Evolutionary conservation across 30 jellyfish, hydroid and myxozoan genomes (phyloP).

Genomic region (Turritopsis rubra): DNA sequence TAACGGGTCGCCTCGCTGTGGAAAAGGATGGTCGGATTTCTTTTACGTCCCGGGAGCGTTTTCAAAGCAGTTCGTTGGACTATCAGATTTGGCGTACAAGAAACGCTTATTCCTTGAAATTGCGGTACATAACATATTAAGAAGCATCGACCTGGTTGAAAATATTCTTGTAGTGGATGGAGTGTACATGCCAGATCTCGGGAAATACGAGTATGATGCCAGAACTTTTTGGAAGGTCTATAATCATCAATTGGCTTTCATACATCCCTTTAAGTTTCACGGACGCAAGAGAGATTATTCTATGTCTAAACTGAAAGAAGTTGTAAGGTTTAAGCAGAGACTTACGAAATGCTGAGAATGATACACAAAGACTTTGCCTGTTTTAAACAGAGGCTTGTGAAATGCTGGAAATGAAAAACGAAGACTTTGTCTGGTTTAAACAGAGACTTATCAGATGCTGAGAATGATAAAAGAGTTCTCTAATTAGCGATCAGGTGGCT

Average conservation of each 20-base stretch:
- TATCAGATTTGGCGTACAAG: slow-evolving; percentile 36
- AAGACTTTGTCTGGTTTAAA: slow-evolving; percentile 22
- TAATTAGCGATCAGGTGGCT: no score
- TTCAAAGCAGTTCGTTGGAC: slow-evolving; percentile 27
- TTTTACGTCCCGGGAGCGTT: slow-evolving; percentile 77
- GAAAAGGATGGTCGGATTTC: slow-evolving; percentile 97
- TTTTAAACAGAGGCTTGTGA: no score
- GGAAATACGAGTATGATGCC: slow-evolving; percentile 43
- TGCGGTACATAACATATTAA: slow-evolving; percentile 58
- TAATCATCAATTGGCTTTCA: slow-evolving; percentile 56
- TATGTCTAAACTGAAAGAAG: slow-evolving; percentile 12
- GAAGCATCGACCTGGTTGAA: slow-evolving; percentile 38
- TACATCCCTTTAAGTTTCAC: slow-evolving; percentile 81
- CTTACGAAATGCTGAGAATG: slow-evolving; percentile 18
- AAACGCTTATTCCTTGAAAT: slow-evolving; percentile 61
- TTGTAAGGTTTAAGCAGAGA: slow-evolving; percentile 20
- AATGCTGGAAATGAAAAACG: no score
- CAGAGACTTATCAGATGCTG: not conserved
- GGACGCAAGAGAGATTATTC: slow-evolving; percentile 27
- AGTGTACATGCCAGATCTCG: slow-evolving; percentile 71
- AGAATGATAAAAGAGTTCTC: no score
- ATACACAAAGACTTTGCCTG: not conserved
- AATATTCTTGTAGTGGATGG: slow-evolving; percentile 64
- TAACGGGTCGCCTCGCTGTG: slow-evolving; percentile 87
- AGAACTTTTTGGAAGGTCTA: slow-evolving; percentile 66